Evolutionary conservation across 2,888 invertebrate genomes (phyloP).

Genomic region (Pollenia griseotomentosa): DNA sequence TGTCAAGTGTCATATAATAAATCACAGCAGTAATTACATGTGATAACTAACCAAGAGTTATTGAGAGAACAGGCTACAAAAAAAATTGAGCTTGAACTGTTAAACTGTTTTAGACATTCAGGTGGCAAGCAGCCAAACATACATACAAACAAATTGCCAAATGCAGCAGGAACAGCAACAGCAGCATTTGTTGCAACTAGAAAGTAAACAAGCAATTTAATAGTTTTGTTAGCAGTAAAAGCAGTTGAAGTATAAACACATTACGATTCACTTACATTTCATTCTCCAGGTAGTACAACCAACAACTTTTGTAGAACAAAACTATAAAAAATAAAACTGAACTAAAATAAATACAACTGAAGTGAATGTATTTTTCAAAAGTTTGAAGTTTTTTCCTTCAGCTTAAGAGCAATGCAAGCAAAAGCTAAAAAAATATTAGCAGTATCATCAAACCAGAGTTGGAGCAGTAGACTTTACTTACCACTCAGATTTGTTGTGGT

Average conservation of each 20-base stretch:
- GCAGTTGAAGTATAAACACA: constrained; percentile 1
- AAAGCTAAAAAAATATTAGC: not conserved
- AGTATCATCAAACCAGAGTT: constrained; percentile 19
- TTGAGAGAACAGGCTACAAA: constrained; percentile 1
- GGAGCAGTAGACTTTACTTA: constrained; percentile 14
- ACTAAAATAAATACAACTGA: constrained; percentile 15
- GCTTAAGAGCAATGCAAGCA: not conserved
- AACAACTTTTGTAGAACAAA: constrained; percentile 18
- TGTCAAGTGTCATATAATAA: constrained; percentile 65
- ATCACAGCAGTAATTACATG: constrained; percentile 63
- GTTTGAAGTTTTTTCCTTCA: not conserved
- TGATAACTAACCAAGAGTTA: constrained; percentile 56
- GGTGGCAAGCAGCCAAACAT: not conserved
- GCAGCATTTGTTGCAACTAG: constrained; percentile 20
- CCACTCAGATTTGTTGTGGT: constrained; percentile 16
- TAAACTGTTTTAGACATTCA: constrained; percentile 25
- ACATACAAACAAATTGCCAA: constrained; percentile 22
- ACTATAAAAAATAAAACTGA: constrained; percentile 1
- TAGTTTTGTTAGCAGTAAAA: constrained; percentile 31
- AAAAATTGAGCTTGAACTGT: constrained; percentile 42
- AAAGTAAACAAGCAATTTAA: constrained; percentile 53
- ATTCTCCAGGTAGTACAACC: constrained; percentile 31
- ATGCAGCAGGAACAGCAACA: constrained; percentile 3
- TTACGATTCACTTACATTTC: not conserved
- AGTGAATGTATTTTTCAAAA: constrained; percentile 50